These are phyloP conservation scores for Sander vitreus DNA, from an alignment of 2,113 vertebrate species.

Conservation along the genomic window DNA sequence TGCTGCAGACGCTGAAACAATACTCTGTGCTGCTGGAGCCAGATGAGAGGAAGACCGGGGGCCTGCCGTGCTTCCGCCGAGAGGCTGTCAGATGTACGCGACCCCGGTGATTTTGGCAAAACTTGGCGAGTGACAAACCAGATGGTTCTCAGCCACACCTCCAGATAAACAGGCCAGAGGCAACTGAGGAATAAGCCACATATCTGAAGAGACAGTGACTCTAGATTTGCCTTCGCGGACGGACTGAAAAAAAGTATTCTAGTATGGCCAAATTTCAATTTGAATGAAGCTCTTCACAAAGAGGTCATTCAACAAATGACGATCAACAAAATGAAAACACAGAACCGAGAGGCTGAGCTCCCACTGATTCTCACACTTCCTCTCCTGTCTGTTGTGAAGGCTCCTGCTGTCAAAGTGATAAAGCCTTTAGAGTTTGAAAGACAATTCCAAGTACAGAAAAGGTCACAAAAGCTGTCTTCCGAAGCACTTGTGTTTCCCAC, in stretches of 20 bases:
- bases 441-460: conserved; percentile 84
- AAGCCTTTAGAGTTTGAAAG: conserved; percentile 71
- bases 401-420: conserved; percentile 70
- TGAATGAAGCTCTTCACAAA: conserved; percentile 57
- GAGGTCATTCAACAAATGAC: conserved; percentile 48
- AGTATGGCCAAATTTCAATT: conserved; percentile 56
- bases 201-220: conserved; percentile 40
- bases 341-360: conserved; percentile 54
- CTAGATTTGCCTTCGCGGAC: conserved; percentile 26
- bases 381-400: conserved; percentile 56
- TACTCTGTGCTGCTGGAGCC: conserved; percentile 24
- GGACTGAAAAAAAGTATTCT: conserved; percentile 38
- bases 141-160: conserved; percentile 39
- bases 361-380: conserved; percentile 53
- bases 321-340: conserved; percentile 55
- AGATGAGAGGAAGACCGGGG: conserved; percentile 8
- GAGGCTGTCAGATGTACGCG: conserved; percentile 3
- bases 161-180: conserved; percentile 30
- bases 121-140: conserved; percentile 12
- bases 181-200: conserved; percentile 43
- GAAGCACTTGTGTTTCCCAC: conserved; percentile 93
- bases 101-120: conserved; percentile 3
- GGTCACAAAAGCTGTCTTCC: conserved; percentile 92
- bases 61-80: conserved; percentile 15
- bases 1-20: conserved; percentile 37